Evolutionary conservation across 2,797 vertebrate species (phyloP).

Genomic region (Amblyraja radiata): DNA sequence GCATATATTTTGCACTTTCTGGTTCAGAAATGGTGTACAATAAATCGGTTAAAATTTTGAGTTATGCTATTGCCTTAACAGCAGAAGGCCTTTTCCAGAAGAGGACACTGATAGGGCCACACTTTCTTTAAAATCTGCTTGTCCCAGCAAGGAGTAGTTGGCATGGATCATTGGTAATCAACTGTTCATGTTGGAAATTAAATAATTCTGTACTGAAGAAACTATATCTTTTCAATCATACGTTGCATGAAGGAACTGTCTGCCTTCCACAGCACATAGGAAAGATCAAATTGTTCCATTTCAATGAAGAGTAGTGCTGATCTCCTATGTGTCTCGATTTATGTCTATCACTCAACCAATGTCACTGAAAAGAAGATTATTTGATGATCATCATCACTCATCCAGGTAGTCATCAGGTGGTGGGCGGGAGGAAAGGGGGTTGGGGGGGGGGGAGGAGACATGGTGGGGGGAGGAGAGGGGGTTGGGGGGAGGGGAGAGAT

Average conservation of each 20-base stretch:
- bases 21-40: neutral
- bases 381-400: too few species aligned
- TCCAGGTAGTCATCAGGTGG: too few species aligned
- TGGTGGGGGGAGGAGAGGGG: too few species aligned
- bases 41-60: neutral
- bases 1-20: neutral
- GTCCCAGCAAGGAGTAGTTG: neutral
- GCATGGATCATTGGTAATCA: neutral
- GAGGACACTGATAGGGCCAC: neutral
- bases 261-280: neutral
- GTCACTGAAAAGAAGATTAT: neutral
- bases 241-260: too few species aligned
- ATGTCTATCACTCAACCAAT: neutral
- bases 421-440: too few species aligned
- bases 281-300: neutral
- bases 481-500: too few species aligned
- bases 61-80: neutral
- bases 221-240: neutral
- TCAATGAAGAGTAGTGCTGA: neutral
- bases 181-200: neutral
- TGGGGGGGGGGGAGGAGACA: too few species aligned
- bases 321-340: neutral
- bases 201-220: neutral
- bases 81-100: neutral
- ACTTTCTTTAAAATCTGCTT: neutral